phyloP scores from a whole-genome alignment of 2,888 invertebrate species.

The Pimpla rufipes region DNA sequence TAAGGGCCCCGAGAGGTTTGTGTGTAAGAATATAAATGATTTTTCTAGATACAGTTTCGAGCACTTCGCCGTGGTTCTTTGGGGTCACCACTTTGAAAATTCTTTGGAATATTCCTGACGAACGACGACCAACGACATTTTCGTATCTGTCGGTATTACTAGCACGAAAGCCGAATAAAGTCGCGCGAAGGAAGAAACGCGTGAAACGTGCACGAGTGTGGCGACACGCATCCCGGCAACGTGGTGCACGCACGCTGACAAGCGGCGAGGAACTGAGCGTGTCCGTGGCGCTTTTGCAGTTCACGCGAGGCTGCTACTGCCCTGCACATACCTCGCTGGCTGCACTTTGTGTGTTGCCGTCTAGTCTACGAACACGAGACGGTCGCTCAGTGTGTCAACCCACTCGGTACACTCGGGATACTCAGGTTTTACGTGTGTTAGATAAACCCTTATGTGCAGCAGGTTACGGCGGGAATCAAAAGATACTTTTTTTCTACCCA shows the following conservation, averaged over 20 bases:
- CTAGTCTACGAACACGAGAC: constrained; percentile 42
- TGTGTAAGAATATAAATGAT: too few relatives aligned
- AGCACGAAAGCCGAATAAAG: too few relatives aligned
- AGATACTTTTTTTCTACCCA: constrained; percentile 10
- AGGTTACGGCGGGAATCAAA: not conserved
- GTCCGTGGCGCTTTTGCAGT: constrained; percentile 53
- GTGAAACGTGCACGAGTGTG: constrained; percentile 24
- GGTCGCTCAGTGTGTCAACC: constrained; percentile 76
- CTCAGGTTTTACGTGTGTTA: constrained; percentile 70
- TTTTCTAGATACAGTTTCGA: not conserved
- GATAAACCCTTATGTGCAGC: constrained; percentile 78
- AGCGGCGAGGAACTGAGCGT: constrained; percentile 81
- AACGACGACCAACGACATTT: not conserved
- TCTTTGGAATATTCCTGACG: not conserved
- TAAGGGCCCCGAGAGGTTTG: too few relatives aligned
- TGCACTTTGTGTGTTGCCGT: constrained; percentile 49
- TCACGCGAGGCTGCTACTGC: constrained; percentile 49
- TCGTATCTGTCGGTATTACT: too few relatives aligned
- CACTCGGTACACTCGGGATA: constrained; percentile 71
- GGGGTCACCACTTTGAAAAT: not conserved
- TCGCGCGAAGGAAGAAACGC: constrained; percentile 1
- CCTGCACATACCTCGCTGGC: constrained; percentile 26
- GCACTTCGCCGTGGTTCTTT: not conserved
- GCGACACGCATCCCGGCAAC: constrained; percentile 37
- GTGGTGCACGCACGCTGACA: constrained; percentile 77